A percentile compares a stretch with the other conserved stretches of the same genome.
Conservation (phyloP, 2,888 invertebrate genomes). For the Drosophila emarginata region DNA sequence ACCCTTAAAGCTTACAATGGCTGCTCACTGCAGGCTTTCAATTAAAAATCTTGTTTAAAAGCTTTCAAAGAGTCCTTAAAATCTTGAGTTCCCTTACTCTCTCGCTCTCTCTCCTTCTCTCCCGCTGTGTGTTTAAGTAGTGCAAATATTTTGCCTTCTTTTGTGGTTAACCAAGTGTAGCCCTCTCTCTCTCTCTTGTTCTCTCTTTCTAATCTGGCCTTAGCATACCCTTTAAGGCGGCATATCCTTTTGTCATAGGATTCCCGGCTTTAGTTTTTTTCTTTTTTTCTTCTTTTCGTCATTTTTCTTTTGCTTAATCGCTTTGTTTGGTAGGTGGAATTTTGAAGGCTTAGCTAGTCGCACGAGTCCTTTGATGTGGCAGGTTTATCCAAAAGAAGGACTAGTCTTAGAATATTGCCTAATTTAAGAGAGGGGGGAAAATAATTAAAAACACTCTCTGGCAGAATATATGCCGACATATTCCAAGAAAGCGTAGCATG, state of each 20-base stretch:
- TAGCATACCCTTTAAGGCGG: slow-evolving; percentile 39
- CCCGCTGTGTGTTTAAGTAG: slow-evolving; percentile 3
- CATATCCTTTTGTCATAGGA: slow-evolving; percentile 53
- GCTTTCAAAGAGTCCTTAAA: slow-evolving; percentile 1
- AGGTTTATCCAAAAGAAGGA: neutral
- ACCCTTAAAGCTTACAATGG: slow-evolving; percentile 51
- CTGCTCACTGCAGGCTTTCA: neutral
- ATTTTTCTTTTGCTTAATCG: slow-evolving; percentile 48
- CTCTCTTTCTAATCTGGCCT: slow-evolving; percentile 2
- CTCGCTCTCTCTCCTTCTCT: slow-evolving; percentile 13
- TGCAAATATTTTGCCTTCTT: slow-evolving; percentile 48
- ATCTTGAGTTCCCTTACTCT: neutral
- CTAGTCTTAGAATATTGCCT: neutral
- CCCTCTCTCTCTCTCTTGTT: neutral
- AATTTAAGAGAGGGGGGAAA: neutral
- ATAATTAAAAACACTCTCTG: slow-evolving; percentile 16
- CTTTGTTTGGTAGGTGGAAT: slow-evolving; percentile 22
- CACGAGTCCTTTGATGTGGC: slow-evolving; percentile 10
- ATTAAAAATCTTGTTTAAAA: neutral
- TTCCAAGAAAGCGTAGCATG: slow-evolving; percentile 38
- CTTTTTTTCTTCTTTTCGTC: slow-evolving; percentile 30
- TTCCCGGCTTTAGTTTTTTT: slow-evolving; percentile 34
- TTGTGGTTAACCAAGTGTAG: slow-evolving; percentile 36
- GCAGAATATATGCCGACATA: neutral
- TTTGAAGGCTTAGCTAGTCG: slow-evolving; percentile 7